Evolutionary conservation across 2,888 invertebrate genomes (phyloP), one percentile per base, ranked within the genome.

Genomic region (Heliothis peltigera): DNA sequence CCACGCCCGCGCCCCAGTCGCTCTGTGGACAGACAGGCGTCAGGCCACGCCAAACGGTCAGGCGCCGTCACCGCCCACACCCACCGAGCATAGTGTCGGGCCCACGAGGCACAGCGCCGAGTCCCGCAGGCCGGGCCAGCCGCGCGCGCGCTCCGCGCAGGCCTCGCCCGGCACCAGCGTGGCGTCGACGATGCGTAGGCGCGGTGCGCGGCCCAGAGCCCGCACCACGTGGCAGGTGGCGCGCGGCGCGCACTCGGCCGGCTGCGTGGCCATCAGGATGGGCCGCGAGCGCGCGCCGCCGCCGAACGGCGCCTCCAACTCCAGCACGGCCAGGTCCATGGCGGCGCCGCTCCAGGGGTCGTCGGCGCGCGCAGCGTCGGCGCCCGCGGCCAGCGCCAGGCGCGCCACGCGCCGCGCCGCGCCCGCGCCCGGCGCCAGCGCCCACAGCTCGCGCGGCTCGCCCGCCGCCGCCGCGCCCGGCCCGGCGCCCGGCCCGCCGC

Each of bases 1-100:
- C 92, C 58, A 92, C 88, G 70, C 91, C 92, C 42, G 89, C 87
- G 54, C 92, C 92, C 80, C 89, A 79, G 70, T 92, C 92, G 56
- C 79, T 84, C 91, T 91, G 80, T 59, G 55, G 43, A 61, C 21
- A 68, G 5, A 56, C 19, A 19, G 0, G 2, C 17, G 6, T 57
- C 68, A 53, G 15, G 2, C 19, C 17, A 21, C 10, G 22, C 32
- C 17, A 10, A 12, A 47, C 47, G 18, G n/a, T n/a, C 12, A n/a
- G 18, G 28, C 28, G 19, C 25, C 17, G 17, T 7, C n/a, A 4
- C 12, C 18, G 8, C 25, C 35, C 4, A 19, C 21, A 74, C 80
- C 69, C 28, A 90, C 90, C 83, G 81, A 71, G 70, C 92, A 92
- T 6, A 92, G 86, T 35, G 76, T 66, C 15, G 87, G 84, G 1